Base-by-base conservation (phyloP, 2,113 vertebrate species). In the Alethe diademata region DNA sequence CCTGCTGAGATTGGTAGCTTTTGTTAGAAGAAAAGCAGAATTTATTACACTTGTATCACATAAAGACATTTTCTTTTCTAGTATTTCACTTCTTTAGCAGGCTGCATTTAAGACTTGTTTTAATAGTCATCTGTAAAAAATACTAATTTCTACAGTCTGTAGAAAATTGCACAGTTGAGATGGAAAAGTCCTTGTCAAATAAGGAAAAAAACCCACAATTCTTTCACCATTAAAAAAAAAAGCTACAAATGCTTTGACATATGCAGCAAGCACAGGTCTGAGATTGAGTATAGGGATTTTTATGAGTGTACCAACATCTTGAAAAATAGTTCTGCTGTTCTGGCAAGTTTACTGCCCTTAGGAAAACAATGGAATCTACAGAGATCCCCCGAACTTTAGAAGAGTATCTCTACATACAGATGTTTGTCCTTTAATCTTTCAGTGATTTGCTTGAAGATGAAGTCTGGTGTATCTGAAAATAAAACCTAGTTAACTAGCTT, bases 371-470 rank as follows among this genome's bases (percentile, higher is more conserved):
- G 51, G 17, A 58, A 56, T 82, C 43, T 71, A 33, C n/a, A 38
- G 45, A 69, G 36, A 53, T 76, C 25, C 15, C 11, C 64, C 60
- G n/a, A 82, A 36, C 35, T 79, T 47, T 13, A 60, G 42, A 57
- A 81, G 28, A 6, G 3, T 5, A 2, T 73, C 33, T 84, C 8
- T 73, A 1, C 0, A 2, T 60, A 43, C 17, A 38, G 33, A 22
- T 67, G 16, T 72, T 78, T 56, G 16, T 51, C 11, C 26, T 89
- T 80, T 40, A 70, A 13, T 61, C 18, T 89, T 72, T 31, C 26
- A 60, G 29, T 76, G 26, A 42, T 76, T 84, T 76, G 11, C 82
- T 28, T 40, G 40, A 40, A 40, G 40, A 40, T 78, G 33, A 64
- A 72, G 31, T 79, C 86, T 75, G 47, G 17, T 76, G 36, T 72